phyloP scores from a whole-genome alignment of 2,113 vertebrate genomes.

The Callionymus lyra region DNA sequence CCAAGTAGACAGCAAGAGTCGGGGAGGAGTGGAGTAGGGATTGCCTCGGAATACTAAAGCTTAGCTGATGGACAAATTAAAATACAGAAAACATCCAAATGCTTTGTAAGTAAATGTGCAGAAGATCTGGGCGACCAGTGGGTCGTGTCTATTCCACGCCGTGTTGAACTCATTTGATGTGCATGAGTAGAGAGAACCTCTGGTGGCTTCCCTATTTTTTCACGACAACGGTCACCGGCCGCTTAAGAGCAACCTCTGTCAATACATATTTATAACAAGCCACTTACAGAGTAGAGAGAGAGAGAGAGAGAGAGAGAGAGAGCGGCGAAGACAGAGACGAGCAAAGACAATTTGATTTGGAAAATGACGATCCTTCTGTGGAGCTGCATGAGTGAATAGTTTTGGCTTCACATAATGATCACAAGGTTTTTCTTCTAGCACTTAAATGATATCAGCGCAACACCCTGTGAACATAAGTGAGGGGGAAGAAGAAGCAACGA shows the following conservation, averaged over 20 bases:
- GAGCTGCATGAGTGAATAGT: slow-evolving; percentile 1
- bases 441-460: too few relatives aligned
- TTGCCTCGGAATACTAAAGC: slow-evolving; percentile 17
- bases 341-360: too few relatives aligned
- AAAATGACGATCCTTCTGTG: too few relatives aligned
- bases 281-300: too few relatives aligned
- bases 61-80: slow-evolving; percentile 26
- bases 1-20: slow-evolving; percentile 24
- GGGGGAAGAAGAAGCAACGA: too few relatives aligned
- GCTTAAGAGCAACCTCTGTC: too few relatives aligned
- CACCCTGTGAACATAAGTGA: too few relatives aligned
- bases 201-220: too few relatives aligned
- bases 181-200: too few relatives aligned
- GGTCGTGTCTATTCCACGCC: slow-evolving; percentile 18
- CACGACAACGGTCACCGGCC: too few relatives aligned
- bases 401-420: slow-evolving; percentile 7
- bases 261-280: too few relatives aligned
- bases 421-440: too few relatives aligned
- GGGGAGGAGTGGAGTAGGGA: slow-evolving; percentile 6
- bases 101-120: neutral
- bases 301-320: neutral
- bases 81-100: slow-evolving; percentile 6
- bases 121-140: slow-evolving; percentile 11
- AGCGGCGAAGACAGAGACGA: neutral
- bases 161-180: slow-evolving; percentile 4